These are phyloP conservation scores for Ditylenchus weischeri DNA, from an alignment of 2,888 invertebrate species.

Conservation along the genomic window DNA sequence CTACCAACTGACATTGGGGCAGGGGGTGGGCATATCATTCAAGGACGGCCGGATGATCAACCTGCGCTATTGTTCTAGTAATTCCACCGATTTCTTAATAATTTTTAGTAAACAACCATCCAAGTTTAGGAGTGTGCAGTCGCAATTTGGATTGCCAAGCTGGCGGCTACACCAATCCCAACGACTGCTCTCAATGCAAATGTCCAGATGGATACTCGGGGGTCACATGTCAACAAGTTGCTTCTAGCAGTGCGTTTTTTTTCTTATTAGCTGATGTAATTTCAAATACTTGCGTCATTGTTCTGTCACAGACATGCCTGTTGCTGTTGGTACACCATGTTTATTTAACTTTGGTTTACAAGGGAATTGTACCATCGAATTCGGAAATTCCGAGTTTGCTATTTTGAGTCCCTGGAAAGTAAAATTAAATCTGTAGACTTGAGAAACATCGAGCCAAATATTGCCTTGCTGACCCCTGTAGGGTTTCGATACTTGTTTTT, in stretches of 20 bases:
- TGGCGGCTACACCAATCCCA: constrained; percentile 57
- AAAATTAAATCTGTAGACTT: too few species aligned
- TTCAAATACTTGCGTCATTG: not conserved
- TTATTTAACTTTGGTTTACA: too few species aligned
- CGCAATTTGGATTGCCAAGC: constrained; percentile 40
- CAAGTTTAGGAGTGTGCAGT: constrained; percentile 16
- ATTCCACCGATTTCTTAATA: not conserved
- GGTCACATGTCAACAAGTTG: constrained; percentile 46
- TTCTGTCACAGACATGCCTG: not conserved
- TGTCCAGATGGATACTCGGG: constrained; percentile 55
- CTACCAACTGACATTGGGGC: constrained; percentile 56
- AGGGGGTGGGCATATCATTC: constrained; percentile 52
- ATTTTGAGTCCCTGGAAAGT: too few species aligned
- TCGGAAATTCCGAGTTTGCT: too few species aligned
- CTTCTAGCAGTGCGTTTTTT: constrained; percentile 39
- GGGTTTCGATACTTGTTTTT: too few species aligned
- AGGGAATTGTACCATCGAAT: too few species aligned
- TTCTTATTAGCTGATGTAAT: not conserved
- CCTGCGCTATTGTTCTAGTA: constrained; percentile 49
- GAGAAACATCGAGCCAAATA: too few species aligned
- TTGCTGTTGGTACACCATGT: not conserved
- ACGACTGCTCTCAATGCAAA: constrained; percentile 50
- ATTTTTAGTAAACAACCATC: constrained; percentile 10
- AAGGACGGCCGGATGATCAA: constrained; percentile 58
- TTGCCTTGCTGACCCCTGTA: too few species aligned